Conservation (phyloP, 2,797 vertebrate genomes). For the Cossypha heuglini region DNA sequence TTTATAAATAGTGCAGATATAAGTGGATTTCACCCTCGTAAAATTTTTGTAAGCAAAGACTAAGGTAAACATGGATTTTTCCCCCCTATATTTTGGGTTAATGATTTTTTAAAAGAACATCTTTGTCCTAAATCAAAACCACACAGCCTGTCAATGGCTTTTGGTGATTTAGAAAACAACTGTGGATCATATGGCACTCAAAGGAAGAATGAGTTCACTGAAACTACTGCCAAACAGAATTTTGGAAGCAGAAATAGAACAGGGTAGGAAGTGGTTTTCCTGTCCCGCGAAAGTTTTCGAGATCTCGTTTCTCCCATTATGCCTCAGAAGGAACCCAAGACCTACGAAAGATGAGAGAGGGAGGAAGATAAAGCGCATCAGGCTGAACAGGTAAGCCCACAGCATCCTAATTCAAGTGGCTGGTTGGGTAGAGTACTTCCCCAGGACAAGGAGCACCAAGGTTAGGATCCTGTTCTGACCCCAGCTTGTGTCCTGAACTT, state of each 20-base stretch:
- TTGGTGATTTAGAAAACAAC: conserved; percentile 65
- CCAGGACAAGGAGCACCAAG: neutral
- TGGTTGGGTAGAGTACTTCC: neutral
- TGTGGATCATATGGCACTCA: conserved; percentile 59
- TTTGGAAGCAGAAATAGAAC: conserved; percentile 55
- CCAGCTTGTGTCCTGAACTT: neutral
- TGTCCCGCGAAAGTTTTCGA: conserved; percentile 39
- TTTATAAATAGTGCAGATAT: conserved; percentile 44
- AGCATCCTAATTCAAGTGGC: neutral
- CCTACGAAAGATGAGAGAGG: neutral
- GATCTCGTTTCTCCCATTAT: conserved; percentile 20
- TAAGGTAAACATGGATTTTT: conserved; percentile 44
- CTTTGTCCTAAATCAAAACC: conserved; percentile 66
- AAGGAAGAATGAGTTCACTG: conserved; percentile 67
- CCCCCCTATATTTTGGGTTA: conserved; percentile 11
- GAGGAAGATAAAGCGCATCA: neutral
- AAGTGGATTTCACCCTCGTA: neutral
- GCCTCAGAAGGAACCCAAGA: neutral
- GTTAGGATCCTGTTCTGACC: neutral
- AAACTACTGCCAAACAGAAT: conserved; percentile 42
- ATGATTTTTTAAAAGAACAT: conserved; percentile 52
- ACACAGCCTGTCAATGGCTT: conserved; percentile 57
- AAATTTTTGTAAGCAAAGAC: conserved; percentile 39
- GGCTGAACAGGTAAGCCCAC: fast-evolving
- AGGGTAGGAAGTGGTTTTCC: conserved; percentile 68